Base-by-base conservation (phyloP, 2,113 vertebrate species). In the Scalopus aquaticus region DNA sequence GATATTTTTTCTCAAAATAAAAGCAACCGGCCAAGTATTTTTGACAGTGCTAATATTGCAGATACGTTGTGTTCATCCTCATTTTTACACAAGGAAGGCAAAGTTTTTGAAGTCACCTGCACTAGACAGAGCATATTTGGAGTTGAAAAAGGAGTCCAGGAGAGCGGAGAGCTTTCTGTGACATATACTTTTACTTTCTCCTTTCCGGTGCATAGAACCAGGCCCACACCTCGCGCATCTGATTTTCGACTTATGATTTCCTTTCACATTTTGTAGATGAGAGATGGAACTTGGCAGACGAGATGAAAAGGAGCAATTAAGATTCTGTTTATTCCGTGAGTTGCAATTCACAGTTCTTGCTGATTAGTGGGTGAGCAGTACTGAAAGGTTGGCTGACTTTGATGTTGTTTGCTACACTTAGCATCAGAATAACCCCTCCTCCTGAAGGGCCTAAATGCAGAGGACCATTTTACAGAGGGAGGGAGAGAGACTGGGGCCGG, bases 301-400 rank as follows among this genome's bases (percentile, higher is more conserved):
- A 86, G 64, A 80, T 91, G 72, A 89, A 93, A 96, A 81, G 39
- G 35, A 83, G 26, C 92, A 87, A 95, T 93, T 95, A 96, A 86
- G 79, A 94, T 93, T 84, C 39, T 95, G 37, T 94, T 93, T 96
- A 91, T 80, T 95, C 51, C 67, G 1, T 84, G 83, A 87, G 65
- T 80, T 94, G 70, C 67, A 90, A 83, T 79, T 89, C 86, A 93
- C 51, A 91, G 56, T 67, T 91, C 74, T 65, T 72, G 17, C 54
- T 94, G 93, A 94, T 97, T 93, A 96, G 82, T 64, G 87, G 87
- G 42, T 76, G 86, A 96, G 65, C 51, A 91, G 35, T 65, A 85
- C 81, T 96, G 73, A 96, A 85, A 95, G 49, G 78, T 70, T 95
- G 86, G 58, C 89, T 88, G 88, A 90, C 80, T 94, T 58, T 93